Evolutionary conservation across 1,140 invertebrate species (phyloP), one percentile per base, ranked within the genome.

Genomic region (Grapholita molesta): DNA sequence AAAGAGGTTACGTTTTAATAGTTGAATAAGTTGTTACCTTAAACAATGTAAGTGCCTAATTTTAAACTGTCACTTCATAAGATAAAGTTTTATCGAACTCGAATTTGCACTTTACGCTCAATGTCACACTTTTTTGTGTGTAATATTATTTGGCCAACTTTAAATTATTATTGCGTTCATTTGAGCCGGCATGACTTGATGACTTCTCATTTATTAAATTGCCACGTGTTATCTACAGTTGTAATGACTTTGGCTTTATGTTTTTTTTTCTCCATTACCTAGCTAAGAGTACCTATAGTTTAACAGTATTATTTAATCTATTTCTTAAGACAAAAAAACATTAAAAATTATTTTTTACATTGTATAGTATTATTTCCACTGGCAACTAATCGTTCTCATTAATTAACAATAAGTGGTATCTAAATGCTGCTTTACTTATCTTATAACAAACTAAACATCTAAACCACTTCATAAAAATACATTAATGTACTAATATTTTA

Each of bases 181-280:
- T 57, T 23, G 6, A 32, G 55, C 7, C 9, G 15, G 12, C n/a
- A 32, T 61, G 55, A 61, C 55, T 61, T 61, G 55, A 61, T 61
- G 12, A 61, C 55, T 61, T 28, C 24, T 61, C 28, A 61, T 61
- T 61, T 61, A 61, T 61, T 30, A 61, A 61, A 61, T 61, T 61
- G 55, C n/a, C 55, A 61, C 55, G 6, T 30, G 2, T 61, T 61
- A 61, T 61, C 55, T 61, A 28, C 23, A 15, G 24, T 5, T 2
- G 25, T 30, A 61, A 61, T 61, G 55, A 30, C 21, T 55, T 55
- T 25, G 24, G 9, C 15, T 24, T n/a, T n/a, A n/a, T n/a, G n/a
- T n/a, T n/a, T n/a, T n/a, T 55, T 48, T 42, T 18, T 48, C 21
- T 15, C n/a, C 18, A 48, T 48, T 48, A 48, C 12, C 12, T 15